A percentile compares a stretch with the other conserved stretches of the same genome.
phyloP scores from a whole-genome alignment of 2,797 vertebrate species.

The Masticophis lateralis region DNA sequence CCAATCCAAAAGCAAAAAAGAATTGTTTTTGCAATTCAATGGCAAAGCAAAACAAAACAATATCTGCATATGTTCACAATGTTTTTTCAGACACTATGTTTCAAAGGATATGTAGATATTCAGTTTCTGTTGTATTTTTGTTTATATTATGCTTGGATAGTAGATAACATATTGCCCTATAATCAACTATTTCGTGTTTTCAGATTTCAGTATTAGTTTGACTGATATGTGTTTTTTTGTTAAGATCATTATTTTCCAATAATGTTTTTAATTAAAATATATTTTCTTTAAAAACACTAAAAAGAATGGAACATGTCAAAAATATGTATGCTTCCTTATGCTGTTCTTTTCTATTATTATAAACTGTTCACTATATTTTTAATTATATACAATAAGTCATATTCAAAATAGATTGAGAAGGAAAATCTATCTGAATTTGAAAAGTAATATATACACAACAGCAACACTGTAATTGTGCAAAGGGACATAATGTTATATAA shows the following conservation, averaged over 20 bases:
- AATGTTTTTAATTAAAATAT: conserved; percentile 40
- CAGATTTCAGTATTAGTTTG: neutral
- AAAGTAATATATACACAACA: neutral
- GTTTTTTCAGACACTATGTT: neutral
- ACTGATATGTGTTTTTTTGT: conserved; percentile 21
- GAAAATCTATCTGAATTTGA: conserved; percentile 18
- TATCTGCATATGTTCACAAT: neutral
- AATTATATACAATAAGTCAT: conserved; percentile 54
- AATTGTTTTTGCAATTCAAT: neutral
- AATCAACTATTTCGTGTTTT: conserved; percentile 2
- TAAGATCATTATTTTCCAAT: conserved; percentile 54
- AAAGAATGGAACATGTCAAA: conserved; percentile 32
- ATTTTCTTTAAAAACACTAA: conserved; percentile 6
- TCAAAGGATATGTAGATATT: neutral
- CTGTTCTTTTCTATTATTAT: conserved; percentile 44
- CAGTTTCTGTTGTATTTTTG: neutral
- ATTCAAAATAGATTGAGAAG: conserved; percentile 39
- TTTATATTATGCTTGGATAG: neutral
- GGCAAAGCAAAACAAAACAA: neutral
- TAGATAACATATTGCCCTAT: neutral
- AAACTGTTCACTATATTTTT: conserved; percentile 50
- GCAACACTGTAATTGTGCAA: neutral
- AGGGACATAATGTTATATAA: neutral
- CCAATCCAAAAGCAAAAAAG: neutral
- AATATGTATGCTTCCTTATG: conserved; percentile 42